These are phyloP conservation scores for Smittia sp. DNA, from an alignment of 2,888 invertebrate genomes.

Conservation along the genomic window DNA sequence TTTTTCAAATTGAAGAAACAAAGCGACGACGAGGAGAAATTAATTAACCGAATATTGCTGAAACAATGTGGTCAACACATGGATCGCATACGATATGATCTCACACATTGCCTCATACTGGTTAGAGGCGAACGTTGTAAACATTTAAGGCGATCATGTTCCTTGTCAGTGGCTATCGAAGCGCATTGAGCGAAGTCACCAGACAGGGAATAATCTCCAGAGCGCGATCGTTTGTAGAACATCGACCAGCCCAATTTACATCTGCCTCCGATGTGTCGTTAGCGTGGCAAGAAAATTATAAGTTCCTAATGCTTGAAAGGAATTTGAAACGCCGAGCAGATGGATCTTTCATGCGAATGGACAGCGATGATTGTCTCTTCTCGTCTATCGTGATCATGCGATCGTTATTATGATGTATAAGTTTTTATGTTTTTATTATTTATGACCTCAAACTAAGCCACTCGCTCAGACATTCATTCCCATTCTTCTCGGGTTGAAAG, in stretches of 20 bases:
- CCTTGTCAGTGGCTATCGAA: neutral
- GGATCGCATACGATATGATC: neutral
- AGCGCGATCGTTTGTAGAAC: conserved; percentile 14
- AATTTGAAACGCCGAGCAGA: conserved; percentile 11
- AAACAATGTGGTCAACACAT: conserved; percentile 17
- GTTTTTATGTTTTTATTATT: conserved; percentile 21
- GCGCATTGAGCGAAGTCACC: neutral
- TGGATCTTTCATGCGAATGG: no score
- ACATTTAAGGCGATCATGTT: neutral
- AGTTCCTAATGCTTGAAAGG: conserved; percentile 3
- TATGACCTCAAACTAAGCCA: conserved; percentile 34
- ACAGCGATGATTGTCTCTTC: neutral
- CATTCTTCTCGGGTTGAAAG: neutral
- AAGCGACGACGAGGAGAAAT: neutral
- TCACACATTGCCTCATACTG: neutral
- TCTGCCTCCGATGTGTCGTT: conserved; percentile 1
- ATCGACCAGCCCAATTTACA: conserved; percentile 20
- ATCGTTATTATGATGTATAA: conserved; percentile 21
- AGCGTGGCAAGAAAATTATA: neutral
- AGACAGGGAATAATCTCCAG: neutral
- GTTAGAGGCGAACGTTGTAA: neutral
- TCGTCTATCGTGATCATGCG: conserved; percentile 32
- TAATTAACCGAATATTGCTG: neutral
- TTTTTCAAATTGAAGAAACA: neutral
- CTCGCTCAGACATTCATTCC: neutral